phyloP scores from a whole-genome alignment of 1,140 invertebrate species.

The Sinonovacula constricta region DNA sequence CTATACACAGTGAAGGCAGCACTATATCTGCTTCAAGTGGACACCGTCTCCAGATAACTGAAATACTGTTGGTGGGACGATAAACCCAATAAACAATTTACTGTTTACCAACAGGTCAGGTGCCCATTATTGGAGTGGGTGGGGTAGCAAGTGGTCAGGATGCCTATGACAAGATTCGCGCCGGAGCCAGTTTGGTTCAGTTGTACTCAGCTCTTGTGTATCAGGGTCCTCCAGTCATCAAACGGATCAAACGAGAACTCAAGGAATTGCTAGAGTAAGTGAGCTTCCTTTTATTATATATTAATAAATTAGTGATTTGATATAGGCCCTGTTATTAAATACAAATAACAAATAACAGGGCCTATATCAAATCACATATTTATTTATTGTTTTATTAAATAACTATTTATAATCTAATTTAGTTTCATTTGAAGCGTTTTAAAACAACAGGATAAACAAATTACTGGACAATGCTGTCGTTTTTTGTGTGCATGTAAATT shows the following conservation, averaged over 20 bases:
- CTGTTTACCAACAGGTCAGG: too few species aligned
- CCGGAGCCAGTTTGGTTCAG: conserved; percentile 93
- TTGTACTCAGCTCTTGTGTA: conserved; percentile 93
- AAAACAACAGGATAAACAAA: not conserved
- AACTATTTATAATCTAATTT: conserved; percentile 1
- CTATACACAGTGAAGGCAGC: too few species aligned
- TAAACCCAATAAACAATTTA: too few species aligned
- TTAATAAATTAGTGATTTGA: not conserved
- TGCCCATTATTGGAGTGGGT: conserved; percentile 81
- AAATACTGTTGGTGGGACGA: too few species aligned
- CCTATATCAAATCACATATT: too few species aligned
- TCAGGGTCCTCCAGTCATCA: conserved; percentile 76
- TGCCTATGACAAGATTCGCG: conserved; percentile 94
- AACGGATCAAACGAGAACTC: conserved; percentile 84
- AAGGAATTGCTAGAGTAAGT: conserved; percentile 81
- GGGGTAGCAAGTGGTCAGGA: conserved; percentile 85
- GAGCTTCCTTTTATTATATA: not conserved
- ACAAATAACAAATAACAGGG: too few species aligned
- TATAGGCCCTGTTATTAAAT: too few species aligned
- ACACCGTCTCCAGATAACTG: too few species aligned
- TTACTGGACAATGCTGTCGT: too few species aligned
- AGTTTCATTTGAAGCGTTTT: not conserved
- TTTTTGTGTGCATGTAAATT: too few species aligned
- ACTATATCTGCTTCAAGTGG: too few species aligned
- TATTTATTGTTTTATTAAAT: too few species aligned